phyloP scores from a whole-genome alignment of 1,140 invertebrate species.

The Augochlora pura region DNA sequence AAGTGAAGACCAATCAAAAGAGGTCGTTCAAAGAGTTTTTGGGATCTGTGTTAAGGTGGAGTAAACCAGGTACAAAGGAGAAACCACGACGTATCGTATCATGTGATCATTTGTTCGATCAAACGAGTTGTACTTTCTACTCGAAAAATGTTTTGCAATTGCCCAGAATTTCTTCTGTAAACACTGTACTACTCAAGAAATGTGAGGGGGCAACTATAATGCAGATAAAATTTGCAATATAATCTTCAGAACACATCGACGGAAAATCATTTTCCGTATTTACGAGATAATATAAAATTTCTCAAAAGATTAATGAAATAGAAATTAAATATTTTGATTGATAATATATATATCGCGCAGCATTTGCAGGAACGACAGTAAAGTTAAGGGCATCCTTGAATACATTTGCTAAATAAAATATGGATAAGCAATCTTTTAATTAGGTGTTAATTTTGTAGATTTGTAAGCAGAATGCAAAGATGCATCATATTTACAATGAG shows the following conservation, averaged over 20 bases:
- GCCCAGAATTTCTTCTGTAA: background rate
- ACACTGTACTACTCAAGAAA: background rate
- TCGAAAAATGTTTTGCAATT: background rate
- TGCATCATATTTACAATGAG: constrained; percentile 44
- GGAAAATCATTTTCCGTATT: no score
- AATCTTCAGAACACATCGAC: no score
- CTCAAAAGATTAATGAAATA: no score
- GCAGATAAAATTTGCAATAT: background rate
- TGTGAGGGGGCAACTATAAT: background rate
- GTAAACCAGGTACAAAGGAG: background rate
- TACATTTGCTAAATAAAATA: no score
- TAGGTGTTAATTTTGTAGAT: constrained; percentile 1
- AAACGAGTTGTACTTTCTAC: background rate
- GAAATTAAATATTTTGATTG: no score
- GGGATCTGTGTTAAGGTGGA: constrained; percentile 36
- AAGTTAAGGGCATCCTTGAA: no score
- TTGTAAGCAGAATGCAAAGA: constrained; percentile 33
- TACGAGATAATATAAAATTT: no score
- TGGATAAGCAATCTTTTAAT: no score
- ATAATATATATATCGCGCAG: no score
- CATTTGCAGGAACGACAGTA: no score
- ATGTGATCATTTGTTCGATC: background rate
- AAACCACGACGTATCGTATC: background rate
- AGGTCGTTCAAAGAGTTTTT: constrained; percentile 47
- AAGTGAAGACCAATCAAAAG: background rate